Percentiles rank a stretch among this genome's conserved stretches.
phyloP scores from a whole-genome alignment of 2,113 vertebrate genomes.

The Nyctereutes procyonoides region DNA sequence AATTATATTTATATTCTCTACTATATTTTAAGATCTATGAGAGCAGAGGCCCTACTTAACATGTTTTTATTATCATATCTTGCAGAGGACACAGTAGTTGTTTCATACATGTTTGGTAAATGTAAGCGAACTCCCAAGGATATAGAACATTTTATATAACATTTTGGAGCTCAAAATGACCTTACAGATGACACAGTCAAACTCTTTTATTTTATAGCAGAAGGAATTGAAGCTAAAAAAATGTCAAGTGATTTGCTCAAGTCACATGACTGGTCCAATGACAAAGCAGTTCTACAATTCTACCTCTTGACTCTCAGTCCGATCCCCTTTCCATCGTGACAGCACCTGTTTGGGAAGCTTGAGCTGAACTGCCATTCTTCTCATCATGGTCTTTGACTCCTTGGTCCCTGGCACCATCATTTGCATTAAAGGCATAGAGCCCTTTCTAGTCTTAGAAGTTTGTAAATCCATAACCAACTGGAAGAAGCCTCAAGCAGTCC shows the following conservation, averaged over 20 bases:
- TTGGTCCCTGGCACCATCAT: background rate
- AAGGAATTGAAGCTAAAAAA: background rate
- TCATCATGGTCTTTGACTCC: background rate
- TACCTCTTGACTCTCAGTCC: background rate
- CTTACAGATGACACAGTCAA: background rate
- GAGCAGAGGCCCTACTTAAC: background rate
- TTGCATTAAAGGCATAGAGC: background rate
- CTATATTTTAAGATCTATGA: slow-evolving; percentile 8
- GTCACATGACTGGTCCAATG: background rate
- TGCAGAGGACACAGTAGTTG: background rate
- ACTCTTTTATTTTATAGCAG: background rate
- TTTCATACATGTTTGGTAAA: background rate
- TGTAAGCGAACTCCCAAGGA: background rate
- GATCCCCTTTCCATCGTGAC: background rate
- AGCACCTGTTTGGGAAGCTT: background rate
- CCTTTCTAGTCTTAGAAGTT: background rate
- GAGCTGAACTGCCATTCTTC: background rate
- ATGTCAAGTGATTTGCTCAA: background rate
- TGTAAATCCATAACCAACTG: background rate
- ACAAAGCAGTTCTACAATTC: background rate
- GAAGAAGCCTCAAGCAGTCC: background rate
- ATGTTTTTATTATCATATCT: background rate
- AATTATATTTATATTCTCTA: background rate
- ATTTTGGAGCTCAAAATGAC: background rate
- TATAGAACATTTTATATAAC: background rate